phyloP scores from a whole-genome alignment of 2,113 vertebrate species.

The Tinamus guttatus region DNA sequence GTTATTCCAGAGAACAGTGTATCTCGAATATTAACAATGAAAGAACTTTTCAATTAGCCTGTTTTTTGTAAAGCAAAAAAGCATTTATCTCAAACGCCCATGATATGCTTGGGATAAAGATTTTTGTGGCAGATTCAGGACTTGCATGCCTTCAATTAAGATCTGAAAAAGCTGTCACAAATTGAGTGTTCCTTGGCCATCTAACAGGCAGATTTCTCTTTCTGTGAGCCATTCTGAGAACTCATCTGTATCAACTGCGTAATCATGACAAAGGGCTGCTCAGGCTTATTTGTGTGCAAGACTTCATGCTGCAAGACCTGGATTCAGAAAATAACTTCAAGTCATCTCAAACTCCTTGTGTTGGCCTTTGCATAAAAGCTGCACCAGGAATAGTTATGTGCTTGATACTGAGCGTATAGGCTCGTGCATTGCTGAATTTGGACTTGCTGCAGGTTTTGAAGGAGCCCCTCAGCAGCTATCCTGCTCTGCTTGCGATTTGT shows the following conservation, averaged over 20 bases:
- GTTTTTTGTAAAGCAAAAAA: background rate
- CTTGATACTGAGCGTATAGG: background rate
- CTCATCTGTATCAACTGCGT: background rate
- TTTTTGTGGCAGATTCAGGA: background rate
- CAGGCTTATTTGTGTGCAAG: background rate
- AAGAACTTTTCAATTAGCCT: background rate
- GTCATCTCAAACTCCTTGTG: background rate
- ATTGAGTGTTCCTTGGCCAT: background rate
- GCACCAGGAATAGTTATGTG: background rate
- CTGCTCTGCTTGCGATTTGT: fast-evolving
- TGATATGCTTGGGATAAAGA: background rate
- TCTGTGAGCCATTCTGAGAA: background rate
- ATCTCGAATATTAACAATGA: background rate
- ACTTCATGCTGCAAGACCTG: background rate
- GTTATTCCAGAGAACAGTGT: background rate
- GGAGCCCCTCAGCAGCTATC: background rate
- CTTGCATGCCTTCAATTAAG: background rate
- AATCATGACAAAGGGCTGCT: background rate
- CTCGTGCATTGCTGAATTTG: background rate
- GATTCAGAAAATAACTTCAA: background rate
- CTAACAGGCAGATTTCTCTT: background rate
- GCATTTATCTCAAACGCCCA: background rate
- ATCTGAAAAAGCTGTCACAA: background rate
- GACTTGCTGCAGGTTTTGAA: fast-evolving
- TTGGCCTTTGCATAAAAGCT: background rate